These are phyloP conservation scores for Xenopus laevis DNA, from an alignment of 2,113 vertebrate species.

Conservation along the genomic window DNA sequence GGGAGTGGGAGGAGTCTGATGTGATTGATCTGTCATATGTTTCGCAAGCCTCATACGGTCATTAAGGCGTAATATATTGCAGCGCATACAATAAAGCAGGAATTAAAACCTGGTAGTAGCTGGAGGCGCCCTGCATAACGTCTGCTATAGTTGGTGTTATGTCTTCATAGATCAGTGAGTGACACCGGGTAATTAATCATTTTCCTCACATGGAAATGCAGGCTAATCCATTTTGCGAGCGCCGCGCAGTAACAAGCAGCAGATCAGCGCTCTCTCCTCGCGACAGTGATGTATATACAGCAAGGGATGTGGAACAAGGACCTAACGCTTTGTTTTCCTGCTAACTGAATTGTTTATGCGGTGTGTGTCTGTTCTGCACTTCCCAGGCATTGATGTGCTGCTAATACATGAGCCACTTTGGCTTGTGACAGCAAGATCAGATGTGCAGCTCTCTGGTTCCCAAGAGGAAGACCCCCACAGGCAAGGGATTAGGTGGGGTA, in stretches of 20 bases:
- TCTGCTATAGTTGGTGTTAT: slow-evolving; percentile 74
- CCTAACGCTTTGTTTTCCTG: slow-evolving; percentile 67
- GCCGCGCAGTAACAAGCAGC: slow-evolving; percentile 73
- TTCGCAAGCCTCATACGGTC: slow-evolving; percentile 66
- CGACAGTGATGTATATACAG: slow-evolving; percentile 47
- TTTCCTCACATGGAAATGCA: slow-evolving; percentile 78
- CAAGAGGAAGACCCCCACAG: slow-evolving; percentile 49
- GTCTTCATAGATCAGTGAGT: slow-evolving; percentile 79
- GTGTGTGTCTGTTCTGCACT: slow-evolving; percentile 70
- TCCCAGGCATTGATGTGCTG: slow-evolving; percentile 65
- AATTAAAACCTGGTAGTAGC: slow-evolving; percentile 76
- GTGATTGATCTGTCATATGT: slow-evolving; percentile 72
- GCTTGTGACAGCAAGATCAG: slow-evolving; percentile 71
- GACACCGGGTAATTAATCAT: slow-evolving; percentile 84
- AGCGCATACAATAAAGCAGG: slow-evolving; percentile 72
- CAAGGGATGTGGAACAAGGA: slow-evolving; percentile 43
- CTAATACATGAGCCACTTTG: slow-evolving; percentile 76
- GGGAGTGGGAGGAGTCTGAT: too few relatives aligned
- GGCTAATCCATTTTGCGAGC: slow-evolving; percentile 73
- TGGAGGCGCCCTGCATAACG: slow-evolving; percentile 75
- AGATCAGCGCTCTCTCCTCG: slow-evolving; percentile 71
- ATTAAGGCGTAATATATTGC: slow-evolving; percentile 69
- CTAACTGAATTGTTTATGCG: slow-evolving; percentile 72
- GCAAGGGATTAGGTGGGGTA: slow-evolving; percentile 49
- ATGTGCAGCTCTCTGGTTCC: slow-evolving; percentile 60